A percentile compares a stretch with the other conserved stretches of the same genome.
These are phyloP conservation scores for Aricia artaxerxes DNA, from an alignment of 2,888 invertebrate genomes.

Conservation along the genomic window DNA sequence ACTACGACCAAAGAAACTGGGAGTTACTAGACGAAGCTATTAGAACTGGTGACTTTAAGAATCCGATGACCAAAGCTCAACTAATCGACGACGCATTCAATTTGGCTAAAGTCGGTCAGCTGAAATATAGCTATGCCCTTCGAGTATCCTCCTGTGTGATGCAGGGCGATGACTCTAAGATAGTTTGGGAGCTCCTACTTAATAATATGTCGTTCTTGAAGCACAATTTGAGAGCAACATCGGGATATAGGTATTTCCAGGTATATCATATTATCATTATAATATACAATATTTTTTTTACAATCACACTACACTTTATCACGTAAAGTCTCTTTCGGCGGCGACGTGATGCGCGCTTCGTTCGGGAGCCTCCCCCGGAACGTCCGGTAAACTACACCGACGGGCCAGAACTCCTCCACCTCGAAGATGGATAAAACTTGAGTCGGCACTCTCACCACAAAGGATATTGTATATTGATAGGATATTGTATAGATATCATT, in stretches of 20 bases:
- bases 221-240: slow-evolving; percentile 69
- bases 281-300: too few species aligned
- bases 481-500: too few species aligned
- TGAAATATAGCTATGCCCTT: slow-evolving; percentile 82
- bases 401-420: too few species aligned
- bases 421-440: too few species aligned
- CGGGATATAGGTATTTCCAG: slow-evolving; percentile 75
- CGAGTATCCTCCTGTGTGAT: slow-evolving; percentile 82
- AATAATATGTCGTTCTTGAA: slow-evolving; percentile 77
- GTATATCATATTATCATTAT: slow-evolving; percentile 44
- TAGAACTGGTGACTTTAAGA: slow-evolving; percentile 74
- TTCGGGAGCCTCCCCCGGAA: too few species aligned
- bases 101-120: slow-evolving; percentile 79
- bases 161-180: slow-evolving; percentile 80
- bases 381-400: too few species aligned
- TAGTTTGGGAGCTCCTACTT: slow-evolving; percentile 84
- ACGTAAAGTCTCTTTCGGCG: too few species aligned
- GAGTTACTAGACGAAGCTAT: slow-evolving; percentile 71
- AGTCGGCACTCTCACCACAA: too few species aligned
- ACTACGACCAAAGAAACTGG: slow-evolving; percentile 82
- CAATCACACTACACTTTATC: too few species aligned
- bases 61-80: slow-evolving; percentile 83
- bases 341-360: too few species aligned
- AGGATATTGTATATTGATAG: too few species aligned
- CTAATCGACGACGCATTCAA: slow-evolving; percentile 87